phyloP scores from a whole-genome alignment of 2,888 invertebrate species.

The Neoascia interrupta region DNA sequence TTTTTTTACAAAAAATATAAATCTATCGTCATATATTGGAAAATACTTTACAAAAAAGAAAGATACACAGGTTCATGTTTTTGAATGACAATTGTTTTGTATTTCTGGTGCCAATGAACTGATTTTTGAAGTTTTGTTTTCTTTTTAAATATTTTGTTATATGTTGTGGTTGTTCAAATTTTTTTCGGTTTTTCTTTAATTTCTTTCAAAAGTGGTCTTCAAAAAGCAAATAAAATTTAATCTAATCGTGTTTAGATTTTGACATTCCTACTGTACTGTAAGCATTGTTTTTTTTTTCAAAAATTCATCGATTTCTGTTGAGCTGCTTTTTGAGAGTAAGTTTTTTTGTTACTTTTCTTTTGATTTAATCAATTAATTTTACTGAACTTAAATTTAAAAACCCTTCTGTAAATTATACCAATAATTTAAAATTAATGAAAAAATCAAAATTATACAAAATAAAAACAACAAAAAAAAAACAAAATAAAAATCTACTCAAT shows the following conservation, averaged over 20 bases:
- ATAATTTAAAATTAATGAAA: slow-evolving; percentile 22
- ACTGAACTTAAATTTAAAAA: slow-evolving; percentile 69
- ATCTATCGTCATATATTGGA: too few relatives aligned
- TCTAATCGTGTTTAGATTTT: slow-evolving; percentile 39
- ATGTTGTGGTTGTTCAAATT: too few relatives aligned
- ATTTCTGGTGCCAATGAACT: slow-evolving; percentile 70
- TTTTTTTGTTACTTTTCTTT: slow-evolving; percentile 30
- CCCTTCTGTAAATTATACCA: slow-evolving; percentile 76
- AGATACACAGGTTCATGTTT: slow-evolving; percentile 9
- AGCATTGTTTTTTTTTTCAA: slow-evolving; percentile 66
- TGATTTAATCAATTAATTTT: slow-evolving; percentile 26
- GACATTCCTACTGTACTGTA: slow-evolving; percentile 51
- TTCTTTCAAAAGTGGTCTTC: slow-evolving; percentile 49
- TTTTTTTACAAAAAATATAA: neutral
- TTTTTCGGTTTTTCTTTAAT: slow-evolving; percentile 45
- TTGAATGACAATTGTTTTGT: slow-evolving; percentile 24
- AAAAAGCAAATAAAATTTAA: slow-evolving; percentile 49
- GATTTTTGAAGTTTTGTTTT: slow-evolving; percentile 71
- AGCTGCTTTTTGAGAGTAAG: slow-evolving; percentile 71
- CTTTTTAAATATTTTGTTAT: slow-evolving; percentile 24
- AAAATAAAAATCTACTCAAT: slow-evolving; percentile 35
- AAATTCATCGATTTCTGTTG: slow-evolving; percentile 76
- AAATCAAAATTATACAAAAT: slow-evolving; percentile 18
- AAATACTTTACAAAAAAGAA: slow-evolving; percentile 7
- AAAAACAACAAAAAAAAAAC: slow-evolving; percentile 21